Percentiles rank a stretch among this genome's conserved stretches.
These are phyloP conservation scores for Graphium colonna DNA, from an alignment of 2,888 invertebrate genomes.

Conservation along the genomic window DNA sequence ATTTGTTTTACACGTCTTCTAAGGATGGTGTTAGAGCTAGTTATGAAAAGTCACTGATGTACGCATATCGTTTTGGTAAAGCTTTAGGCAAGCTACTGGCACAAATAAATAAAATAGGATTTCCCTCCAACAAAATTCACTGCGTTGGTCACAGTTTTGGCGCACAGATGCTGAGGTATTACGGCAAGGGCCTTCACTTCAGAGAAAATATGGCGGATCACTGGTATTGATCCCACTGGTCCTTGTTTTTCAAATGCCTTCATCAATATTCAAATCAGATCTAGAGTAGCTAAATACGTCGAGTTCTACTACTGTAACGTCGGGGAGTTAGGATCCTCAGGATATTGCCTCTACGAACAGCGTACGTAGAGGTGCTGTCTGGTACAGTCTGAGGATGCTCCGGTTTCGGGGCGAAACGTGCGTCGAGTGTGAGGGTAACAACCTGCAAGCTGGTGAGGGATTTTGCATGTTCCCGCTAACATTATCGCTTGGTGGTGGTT, in stretches of 20 bases:
- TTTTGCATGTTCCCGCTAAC: too few species aligned
- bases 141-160: too few species aligned
- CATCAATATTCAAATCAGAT: constrained; percentile 43
- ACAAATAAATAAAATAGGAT: constrained; percentile 9
- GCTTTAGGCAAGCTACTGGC: constrained; percentile 18
- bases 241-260: constrained; percentile 20
- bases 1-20: constrained; percentile 20
- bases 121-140: too few species aligned
- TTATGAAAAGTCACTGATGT: constrained; percentile 22
- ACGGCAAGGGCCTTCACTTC: constrained; percentile 5
- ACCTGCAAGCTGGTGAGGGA: too few species aligned
- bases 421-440: too few species aligned
- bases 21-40: constrained; percentile 16
- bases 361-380: too few species aligned
- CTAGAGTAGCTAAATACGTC: constrained; percentile 59
- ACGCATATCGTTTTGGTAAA: constrained; percentile 19
- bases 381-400: too few species aligned
- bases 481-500: too few species aligned
- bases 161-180: constrained; percentile 23
- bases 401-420: too few species aligned
- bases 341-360: too few species aligned
- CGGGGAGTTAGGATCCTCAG: constrained; percentile 48
- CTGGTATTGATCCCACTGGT: too few species aligned
- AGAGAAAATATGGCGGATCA: constrained; percentile 19
- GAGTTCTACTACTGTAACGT: constrained; percentile 65